These are phyloP conservation scores for Geotrupes spiniger DNA, from an alignment of 2,888 invertebrate genomes.

Conservation along the genomic window DNA sequence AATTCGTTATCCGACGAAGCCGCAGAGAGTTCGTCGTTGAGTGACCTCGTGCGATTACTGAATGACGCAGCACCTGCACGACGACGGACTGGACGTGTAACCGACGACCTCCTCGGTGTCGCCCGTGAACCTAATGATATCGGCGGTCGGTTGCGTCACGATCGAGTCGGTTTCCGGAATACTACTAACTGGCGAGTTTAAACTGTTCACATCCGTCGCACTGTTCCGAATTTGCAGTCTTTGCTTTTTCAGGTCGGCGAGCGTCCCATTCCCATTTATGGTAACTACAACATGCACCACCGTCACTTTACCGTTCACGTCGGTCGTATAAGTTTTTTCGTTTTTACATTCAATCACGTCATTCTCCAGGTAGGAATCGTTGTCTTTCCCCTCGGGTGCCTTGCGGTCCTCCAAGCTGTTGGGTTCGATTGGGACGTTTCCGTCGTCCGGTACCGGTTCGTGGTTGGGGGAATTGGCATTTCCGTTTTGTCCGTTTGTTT, in stretches of 20 bases:
- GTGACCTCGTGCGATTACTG: conserved; percentile 54
- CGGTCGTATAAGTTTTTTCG: conserved; percentile 62
- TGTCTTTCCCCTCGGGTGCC: conserved; percentile 81
- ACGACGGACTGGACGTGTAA: conserved; percentile 56
- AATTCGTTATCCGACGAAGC: too few relatives aligned
- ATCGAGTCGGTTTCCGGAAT: conserved; percentile 52
- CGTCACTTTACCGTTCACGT: conserved; percentile 60
- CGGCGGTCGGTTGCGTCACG: conserved; percentile 48
- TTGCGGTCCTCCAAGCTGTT: conserved; percentile 54
- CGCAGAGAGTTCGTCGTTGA: too few relatives aligned
- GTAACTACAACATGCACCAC: conserved; percentile 65
- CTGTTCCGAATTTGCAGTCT: conserved; percentile 73
- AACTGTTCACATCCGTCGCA: conserved; percentile 50
- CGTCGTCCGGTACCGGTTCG: conserved; percentile 24
- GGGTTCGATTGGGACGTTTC: conserved; percentile 4
- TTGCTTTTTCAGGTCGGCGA: conserved; percentile 92
- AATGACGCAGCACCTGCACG: conserved; percentile 70
- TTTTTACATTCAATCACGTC: conserved; percentile 59
- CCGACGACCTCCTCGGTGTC: conserved; percentile 73
- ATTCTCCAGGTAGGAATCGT: conserved; percentile 64
- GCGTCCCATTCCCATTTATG: conserved; percentile 74
- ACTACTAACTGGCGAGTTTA: conserved; percentile 47
- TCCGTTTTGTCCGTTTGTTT: conserved; percentile 22
- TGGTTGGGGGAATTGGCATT: conserved; percentile 26
- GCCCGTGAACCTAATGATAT: conserved; percentile 66